These are phyloP conservation scores for Trissolcus basalis DNA, from an alignment of 1,140 invertebrate species.

Conservation along the genomic window DNA sequence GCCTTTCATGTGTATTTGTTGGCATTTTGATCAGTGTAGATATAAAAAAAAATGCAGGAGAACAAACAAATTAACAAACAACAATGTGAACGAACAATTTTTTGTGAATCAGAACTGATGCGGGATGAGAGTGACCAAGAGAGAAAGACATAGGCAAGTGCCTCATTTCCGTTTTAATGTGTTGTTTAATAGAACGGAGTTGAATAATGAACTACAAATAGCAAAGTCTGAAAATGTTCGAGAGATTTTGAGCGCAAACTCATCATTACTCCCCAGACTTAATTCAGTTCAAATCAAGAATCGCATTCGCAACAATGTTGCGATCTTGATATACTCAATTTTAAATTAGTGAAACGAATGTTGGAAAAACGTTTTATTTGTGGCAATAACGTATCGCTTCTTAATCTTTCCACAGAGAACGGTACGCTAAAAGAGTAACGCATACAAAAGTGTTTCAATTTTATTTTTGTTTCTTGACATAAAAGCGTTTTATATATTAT, in stretches of 20 bases:
- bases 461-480: slow-evolving; percentile 23
- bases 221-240: slow-evolving; percentile 52
- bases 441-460: slow-evolving; percentile 9
- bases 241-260: slow-evolving; percentile 41
- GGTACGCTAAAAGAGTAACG: slow-evolving; percentile 31
- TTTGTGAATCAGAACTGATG: slow-evolving; percentile 25
- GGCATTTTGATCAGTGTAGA: slow-evolving; percentile 72
- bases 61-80: slow-evolving; percentile 24
- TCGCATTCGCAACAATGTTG: slow-evolving; percentile 17
- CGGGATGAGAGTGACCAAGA: slow-evolving; percentile 23
- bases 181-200: slow-evolving; percentile 57
- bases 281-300: slow-evolving; percentile 27
- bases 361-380: slow-evolving; percentile 50
- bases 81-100: slow-evolving; percentile 20
- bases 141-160: slow-evolving; percentile 65
- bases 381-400: slow-evolving; percentile 49
- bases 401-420: slow-evolving; percentile 13
- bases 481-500: slow-evolving; percentile 26
- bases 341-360: slow-evolving; percentile 23
- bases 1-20: slow-evolving; percentile 77
- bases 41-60: slow-evolving; percentile 40
- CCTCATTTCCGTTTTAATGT: slow-evolving; percentile 62
- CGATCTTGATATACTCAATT: slow-evolving; percentile 25
- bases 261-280: slow-evolving; percentile 8
- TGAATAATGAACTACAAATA: slow-evolving; percentile 42